Conservation (phyloP, 2,113 vertebrate species). For the Mastomys coucha region DNA sequence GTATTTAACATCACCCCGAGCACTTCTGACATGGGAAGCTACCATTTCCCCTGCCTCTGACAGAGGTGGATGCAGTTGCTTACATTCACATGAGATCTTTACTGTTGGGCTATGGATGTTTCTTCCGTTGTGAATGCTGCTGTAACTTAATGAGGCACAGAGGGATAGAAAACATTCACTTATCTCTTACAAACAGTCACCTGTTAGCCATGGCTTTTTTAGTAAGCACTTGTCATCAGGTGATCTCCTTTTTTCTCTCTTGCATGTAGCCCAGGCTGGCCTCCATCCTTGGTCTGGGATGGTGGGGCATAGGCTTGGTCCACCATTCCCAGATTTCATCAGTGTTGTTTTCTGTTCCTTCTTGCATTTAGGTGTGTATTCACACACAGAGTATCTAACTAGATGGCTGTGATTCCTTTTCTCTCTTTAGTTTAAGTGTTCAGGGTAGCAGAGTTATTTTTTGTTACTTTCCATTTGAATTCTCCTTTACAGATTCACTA, state of each 20-base stretch:
- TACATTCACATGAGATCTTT: not conserved
- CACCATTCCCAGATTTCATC: not conserved
- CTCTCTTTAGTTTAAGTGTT: not conserved
- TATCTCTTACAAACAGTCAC: not conserved
- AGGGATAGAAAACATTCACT: not conserved
- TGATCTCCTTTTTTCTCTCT: not conserved
- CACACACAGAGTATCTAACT: not conserved
- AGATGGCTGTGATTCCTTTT: not conserved
- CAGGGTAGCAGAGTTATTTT: not conserved
- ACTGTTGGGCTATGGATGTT: slow-evolving; percentile 32
- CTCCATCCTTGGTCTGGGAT: too few relatives aligned
- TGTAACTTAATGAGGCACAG: not conserved
- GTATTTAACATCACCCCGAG: slow-evolving; percentile 52
- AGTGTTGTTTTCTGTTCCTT: not conserved
- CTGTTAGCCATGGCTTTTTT: not conserved
- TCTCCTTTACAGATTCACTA: not conserved
- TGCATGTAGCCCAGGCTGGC: not conserved
- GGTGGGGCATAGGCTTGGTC: not conserved
- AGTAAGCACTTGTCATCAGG: not conserved
- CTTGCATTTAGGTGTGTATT: not conserved
- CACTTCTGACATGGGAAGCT: slow-evolving; percentile 70
- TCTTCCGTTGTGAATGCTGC: slow-evolving; percentile 7
- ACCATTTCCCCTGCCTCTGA: slow-evolving; percentile 45
- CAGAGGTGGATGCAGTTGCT: not conserved
- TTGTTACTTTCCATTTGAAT: not conserved